phyloP scores from a whole-genome alignment of 2,113 vertebrate species.

The Neofelis nebulosa region DNA sequence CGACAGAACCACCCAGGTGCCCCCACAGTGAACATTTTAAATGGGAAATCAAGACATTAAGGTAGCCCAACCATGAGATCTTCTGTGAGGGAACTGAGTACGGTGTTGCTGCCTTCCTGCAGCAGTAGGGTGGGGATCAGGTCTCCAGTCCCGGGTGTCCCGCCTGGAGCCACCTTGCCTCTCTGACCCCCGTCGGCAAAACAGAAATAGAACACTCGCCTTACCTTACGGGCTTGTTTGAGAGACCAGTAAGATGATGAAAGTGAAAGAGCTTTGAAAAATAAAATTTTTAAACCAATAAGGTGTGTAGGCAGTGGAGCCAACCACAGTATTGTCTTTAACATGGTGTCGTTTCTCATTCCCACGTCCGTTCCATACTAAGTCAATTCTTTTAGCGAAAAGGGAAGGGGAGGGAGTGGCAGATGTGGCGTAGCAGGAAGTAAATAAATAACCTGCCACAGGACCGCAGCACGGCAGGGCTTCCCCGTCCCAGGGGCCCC shows the following conservation, averaged over 20 bases:
- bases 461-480: not conserved
- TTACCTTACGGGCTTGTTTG: not conserved
- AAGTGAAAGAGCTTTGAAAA: not conserved
- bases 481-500: not conserved
- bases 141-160: not conserved
- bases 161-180: not conserved
- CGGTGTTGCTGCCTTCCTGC: too few relatives aligned
- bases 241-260: not conserved
- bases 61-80: not conserved
- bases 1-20: too few relatives aligned
- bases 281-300: not conserved
- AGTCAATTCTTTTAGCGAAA: not conserved
- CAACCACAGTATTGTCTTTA: not conserved
- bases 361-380: not conserved
- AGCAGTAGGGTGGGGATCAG: accelerated
- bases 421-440: not conserved
- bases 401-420: not conserved
- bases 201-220: not conserved
- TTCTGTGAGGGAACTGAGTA: not conserved
- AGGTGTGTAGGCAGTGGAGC: not conserved
- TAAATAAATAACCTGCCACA: not conserved
- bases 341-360: not conserved
- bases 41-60: not conserved
- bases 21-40: not conserved
- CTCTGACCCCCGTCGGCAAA: not conserved